Base-by-base conservation (phyloP, 2,888 invertebrate species). In the Lathronympha strigana region DNA sequence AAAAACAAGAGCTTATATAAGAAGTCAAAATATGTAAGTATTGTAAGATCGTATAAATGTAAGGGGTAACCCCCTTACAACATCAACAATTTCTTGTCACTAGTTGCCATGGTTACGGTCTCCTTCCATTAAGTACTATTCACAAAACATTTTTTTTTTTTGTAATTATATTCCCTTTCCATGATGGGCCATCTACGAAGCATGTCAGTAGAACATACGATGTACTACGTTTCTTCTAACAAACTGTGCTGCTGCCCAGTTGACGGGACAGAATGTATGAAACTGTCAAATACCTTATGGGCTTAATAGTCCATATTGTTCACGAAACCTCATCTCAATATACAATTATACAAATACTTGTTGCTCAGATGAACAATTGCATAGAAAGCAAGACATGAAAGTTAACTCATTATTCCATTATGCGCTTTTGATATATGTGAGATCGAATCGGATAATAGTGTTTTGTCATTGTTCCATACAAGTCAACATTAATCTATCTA, bases 351-450 rank as follows among this genome's bases (percentile, higher is more conserved):
- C n/a, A 53, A 45, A 36, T 45, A 43, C 28, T 28, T 43, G 19
- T 50, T 50, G 15, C 25, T 50, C 19, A 33, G 21, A 36, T 15
- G 25, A 60, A 64, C 58, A 53, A 64, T 64, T 53, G 36, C 19
- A 58, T 64, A 64, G 64, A 64, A 60, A 64, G 64, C 36, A 51
- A 53, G 51, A 15, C 51, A 64, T 60, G 64, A 64, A 64, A 64
- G 64, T 58, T 51, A n/a, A 45, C 51, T 33, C 33, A 21, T 55
- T 55, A 55, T 58, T 50, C 36, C 58, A 60, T 40, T 64, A 47
- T 45, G 51, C 49, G 51, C 55, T 43, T 55, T 45, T 64, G 58
- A 64, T 53, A 53, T 51, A 60, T 53, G 64, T 64, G 64, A 60
- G 64, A 64, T 60, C 57, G 21, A 45, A 45, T 57, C 31, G 19